Evolutionary conservation across 2,888 invertebrate genomes (phyloP), one percentile per base, ranked within the genome.

Genomic region (Perizoma flavofasciatum): DNA sequence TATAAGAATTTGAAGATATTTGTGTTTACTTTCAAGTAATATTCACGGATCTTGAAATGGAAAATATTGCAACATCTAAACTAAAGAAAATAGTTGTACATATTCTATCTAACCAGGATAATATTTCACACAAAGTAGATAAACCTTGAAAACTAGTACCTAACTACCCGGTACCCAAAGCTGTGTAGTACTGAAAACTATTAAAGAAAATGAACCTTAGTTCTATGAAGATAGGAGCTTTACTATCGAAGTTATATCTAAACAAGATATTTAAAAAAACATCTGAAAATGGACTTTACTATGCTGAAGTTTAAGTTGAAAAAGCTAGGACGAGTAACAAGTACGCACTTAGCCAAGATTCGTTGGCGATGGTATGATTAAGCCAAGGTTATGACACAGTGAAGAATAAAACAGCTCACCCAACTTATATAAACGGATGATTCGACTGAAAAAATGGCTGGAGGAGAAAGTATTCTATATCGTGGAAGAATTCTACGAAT

Each of bases 371-470:
- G 62, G 62, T 54, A 62, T 62, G 62, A 62, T 62, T 62, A 62
- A 58, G 62, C 45, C 62, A 62, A 62, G 62, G 62, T 58, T 62
- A 47, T 41, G 71, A 66, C 63, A 63, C 69, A 67, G 75, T 40
- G 55, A 5, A 40, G 2, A 9, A n/a, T 0, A 1, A 43, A 39
- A 56, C n/a, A n/a, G 61, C 53, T 53, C 44, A 40, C 6, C 35
- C 44, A 60, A 37, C 41, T 33, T 35, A 22, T 46, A 7, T 5
- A 5, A 37, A 6, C 37, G 37, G 6, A 3, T 6, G 37, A 37
- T 37, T 6, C 37, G 3, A 37, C 1, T 6, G 37, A 22, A 22
- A 22, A 22, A 22, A 22, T 22, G 22, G 22, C 22, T 22, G 22
- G 3, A 2, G 22, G 22, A 22, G 22, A 22, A 22, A 3, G 22